Evolutionary conservation across 2,797 vertebrate genomes (phyloP).

Genomic region (Scolopax bukidnonensis): DNA sequence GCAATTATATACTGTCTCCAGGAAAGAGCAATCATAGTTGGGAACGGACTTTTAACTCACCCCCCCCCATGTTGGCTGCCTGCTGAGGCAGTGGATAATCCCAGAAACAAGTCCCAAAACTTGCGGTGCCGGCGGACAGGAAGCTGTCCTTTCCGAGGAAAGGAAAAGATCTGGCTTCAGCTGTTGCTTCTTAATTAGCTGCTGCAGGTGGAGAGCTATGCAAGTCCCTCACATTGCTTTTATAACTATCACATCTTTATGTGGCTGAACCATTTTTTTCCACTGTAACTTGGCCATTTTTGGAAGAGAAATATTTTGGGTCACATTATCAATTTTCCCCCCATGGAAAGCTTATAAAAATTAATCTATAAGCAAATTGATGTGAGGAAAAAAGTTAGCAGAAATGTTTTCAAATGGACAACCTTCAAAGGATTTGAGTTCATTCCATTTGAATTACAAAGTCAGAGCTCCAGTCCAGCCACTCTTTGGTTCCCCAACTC

Average conservation of each 20-base stretch:
- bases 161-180: slow-evolving; percentile 15
- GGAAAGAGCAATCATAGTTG: neutral
- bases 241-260: slow-evolving; percentile 68
- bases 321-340: slow-evolving; percentile 71
- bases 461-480: slow-evolving; percentile 3
- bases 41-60: neutral
- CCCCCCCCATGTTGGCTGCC: neutral
- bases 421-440: slow-evolving; percentile 62
- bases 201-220: slow-evolving; percentile 61
- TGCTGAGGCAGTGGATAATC: slow-evolving; percentile 3
- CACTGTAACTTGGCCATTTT: slow-evolving; percentile 66
- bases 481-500: slow-evolving; percentile 5
- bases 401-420: slow-evolving; percentile 64
- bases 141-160: neutral
- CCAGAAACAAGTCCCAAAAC: neutral
- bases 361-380: slow-evolving; percentile 70
- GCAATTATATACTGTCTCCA: neutral
- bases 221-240: slow-evolving; percentile 46
- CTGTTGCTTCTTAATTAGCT: slow-evolving; percentile 54
- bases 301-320: slow-evolving; percentile 62
- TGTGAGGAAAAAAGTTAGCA: slow-evolving; percentile 62
- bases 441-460: slow-evolving; percentile 67
- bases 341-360: slow-evolving; percentile 72
- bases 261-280: slow-evolving; percentile 50
- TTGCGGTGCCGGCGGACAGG: neutral